phyloP scores from a whole-genome alignment of 92 coral and sea anemone genomes.

The Epizoanthus stellaris region DNA sequence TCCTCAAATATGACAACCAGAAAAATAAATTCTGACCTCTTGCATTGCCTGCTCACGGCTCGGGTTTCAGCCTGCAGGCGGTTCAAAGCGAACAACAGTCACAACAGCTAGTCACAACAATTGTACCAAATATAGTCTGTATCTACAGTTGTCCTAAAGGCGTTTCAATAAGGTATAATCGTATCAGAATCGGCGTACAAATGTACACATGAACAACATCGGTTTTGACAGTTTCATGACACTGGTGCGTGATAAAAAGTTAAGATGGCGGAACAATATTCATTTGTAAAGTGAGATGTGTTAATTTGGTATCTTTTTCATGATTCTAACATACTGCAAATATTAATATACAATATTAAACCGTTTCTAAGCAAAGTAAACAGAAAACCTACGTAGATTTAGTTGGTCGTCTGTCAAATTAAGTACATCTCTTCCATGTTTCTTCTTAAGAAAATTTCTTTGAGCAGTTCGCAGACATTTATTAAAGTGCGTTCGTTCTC shows the following conservation, averaged over 20 bases:
- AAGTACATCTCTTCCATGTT: conserved; percentile 96
- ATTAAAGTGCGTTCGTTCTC: conserved; percentile 78
- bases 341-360: conserved; percentile 10
- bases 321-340: conserved; percentile 1
- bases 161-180: not conserved
- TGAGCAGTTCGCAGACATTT: conserved; percentile 81
- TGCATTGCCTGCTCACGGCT: too few relatives aligned
- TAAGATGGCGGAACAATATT: not conserved
- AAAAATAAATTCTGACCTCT: not conserved
- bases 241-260: not conserved
- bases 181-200: not conserved
- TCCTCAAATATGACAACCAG: not conserved
- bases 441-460: conserved; percentile 82
- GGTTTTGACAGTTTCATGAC: not conserved
- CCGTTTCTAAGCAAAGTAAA: conserved; percentile 31
- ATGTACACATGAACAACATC: not conserved
- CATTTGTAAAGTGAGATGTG: not conserved
- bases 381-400: not conserved
- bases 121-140: too few relatives aligned
- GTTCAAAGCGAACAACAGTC: too few relatives aligned
- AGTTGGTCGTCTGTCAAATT: conserved; percentile 43
- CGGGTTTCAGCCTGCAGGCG: too few relatives aligned
- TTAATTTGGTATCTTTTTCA: not conserved
- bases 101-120: too few relatives aligned
- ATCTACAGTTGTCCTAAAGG: too few relatives aligned